These are phyloP conservation scores for Gnathonemus echidnorhynchus DNA, from an alignment of 2,113 vertebrate genomes.

Conservation along the genomic window DNA sequence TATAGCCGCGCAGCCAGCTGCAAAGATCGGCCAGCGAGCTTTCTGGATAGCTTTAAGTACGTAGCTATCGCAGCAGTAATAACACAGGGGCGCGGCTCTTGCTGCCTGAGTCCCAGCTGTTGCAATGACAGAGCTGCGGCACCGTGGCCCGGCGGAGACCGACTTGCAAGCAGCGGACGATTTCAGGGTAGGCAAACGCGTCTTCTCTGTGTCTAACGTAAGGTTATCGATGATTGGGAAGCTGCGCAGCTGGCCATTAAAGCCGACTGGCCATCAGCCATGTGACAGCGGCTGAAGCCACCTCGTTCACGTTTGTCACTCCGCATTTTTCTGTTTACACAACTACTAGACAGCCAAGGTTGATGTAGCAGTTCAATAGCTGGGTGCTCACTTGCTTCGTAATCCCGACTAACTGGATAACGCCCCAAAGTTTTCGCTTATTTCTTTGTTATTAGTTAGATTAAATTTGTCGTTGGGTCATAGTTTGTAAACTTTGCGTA, in stretches of 20 bases:
- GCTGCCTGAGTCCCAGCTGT: conserved; percentile 16
- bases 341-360: background rate
- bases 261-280: background rate
- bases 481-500: background rate
- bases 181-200: background rate
- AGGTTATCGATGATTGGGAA: background rate
- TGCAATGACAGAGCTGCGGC: conserved; percentile 62
- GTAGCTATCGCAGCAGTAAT: conserved; percentile 21
- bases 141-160: conserved; percentile 50
- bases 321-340: background rate
- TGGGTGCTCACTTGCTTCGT: background rate
- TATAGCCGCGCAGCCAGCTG: background rate
- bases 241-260: background rate
- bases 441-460: background rate
- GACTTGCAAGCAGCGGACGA: conserved; percentile 51
- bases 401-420: background rate
- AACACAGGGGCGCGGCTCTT: conserved; percentile 24
- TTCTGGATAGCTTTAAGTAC: conserved; percentile 14
- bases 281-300: background rate
- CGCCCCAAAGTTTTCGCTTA: background rate
- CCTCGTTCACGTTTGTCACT: background rate
- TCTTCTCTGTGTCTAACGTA: background rate
- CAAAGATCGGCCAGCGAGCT: background rate
- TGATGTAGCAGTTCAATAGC: background rate
- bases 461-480: background rate